Base-by-base conservation (phyloP, 2,113 vertebrate genomes). In the Callopanchax toddi region DNA sequence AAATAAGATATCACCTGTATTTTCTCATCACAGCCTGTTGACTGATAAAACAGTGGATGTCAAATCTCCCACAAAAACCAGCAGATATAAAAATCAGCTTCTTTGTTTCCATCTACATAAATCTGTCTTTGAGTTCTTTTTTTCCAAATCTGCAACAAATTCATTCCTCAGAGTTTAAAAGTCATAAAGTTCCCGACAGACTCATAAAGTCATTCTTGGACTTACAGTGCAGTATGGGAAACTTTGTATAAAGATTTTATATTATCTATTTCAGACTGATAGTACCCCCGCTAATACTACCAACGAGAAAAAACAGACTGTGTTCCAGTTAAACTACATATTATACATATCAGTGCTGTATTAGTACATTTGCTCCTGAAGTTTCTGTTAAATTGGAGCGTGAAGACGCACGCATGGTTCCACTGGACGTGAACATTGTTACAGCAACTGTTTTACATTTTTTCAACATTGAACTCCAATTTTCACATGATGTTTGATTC, bases 21-120 rank as follows among this genome's bases (percentile, higher is more conserved):
- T 84, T 98, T 97, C 55, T 95, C 86, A 93, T 69, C 67, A 93
- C 91, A 83, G 60, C 92, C 77, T 97, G 82, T 76, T 89, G 75
- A 54, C 64, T 70, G 79, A 63, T 78, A 67, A 57, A 63, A 62
- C 12, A 49, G 5, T 7, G 1, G 18, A 57, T 45, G 22, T 74
- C 44, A 79, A n/a, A 32, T 37, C 17, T 53, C 5, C 15, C n/a
- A 22, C 18, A 4, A 22, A 37, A 12, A 12, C 32, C 26, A 34
- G 26, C 10, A 3, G 9, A 23, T 42, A 25, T 16, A 37, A 50
- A 29, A 55, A 60, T 43, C 22, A 0, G 13, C 17, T 37, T 13
- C 17, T 44, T 26, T 46, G 4, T n/a, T 49, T 44, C 0, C 7
- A 21, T 13, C n/a, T 16, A 12, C 0, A 52, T 11, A 2, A 34